Percentiles rank a stretch among this genome's conserved stretches.
Evolutionary conservation across 2,797 vertebrate species (phyloP).

Genomic region (Melanotaenia parkinsoni): DNA sequence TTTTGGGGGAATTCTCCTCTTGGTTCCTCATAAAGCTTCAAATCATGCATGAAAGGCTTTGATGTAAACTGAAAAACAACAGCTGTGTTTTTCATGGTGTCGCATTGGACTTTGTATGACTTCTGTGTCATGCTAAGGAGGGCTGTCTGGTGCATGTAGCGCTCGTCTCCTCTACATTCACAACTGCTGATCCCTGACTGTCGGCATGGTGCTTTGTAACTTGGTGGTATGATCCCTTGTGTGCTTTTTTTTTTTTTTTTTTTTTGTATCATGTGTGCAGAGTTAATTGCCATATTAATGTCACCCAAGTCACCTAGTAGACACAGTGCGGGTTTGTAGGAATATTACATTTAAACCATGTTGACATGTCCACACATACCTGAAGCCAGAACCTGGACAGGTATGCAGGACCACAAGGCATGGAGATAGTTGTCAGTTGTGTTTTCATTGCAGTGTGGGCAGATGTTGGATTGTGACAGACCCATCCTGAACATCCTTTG

Average conservation of each 20-base stretch:
- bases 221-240: neutral
- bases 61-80: conserved; percentile 24
- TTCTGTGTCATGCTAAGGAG: conserved; percentile 35
- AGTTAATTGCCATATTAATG: too few species aligned
- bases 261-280: too few species aligned
- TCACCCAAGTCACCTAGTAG: too few species aligned
- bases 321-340: too few species aligned
- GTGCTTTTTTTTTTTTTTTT: neutral
- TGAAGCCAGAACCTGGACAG: too few species aligned
- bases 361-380: too few species aligned
- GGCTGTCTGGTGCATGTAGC: conserved; percentile 10
- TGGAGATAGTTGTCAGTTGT: too few species aligned
- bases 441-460: too few species aligned
- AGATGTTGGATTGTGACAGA: too few species aligned
- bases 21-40: conserved; percentile 20
- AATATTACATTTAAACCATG: too few species aligned
- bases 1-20: neutral
- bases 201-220: conserved; percentile 18
- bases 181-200: conserved; percentile 36
- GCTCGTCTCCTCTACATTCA: conserved; percentile 4
- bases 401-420: too few species aligned
- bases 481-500: too few species aligned
- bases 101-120: conserved; percentile 23
- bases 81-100: conserved; percentile 12
- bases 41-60: conserved; percentile 31